Base-by-base conservation (phyloP, 2,113 vertebrate species). In the Motacilla alba region DNA sequence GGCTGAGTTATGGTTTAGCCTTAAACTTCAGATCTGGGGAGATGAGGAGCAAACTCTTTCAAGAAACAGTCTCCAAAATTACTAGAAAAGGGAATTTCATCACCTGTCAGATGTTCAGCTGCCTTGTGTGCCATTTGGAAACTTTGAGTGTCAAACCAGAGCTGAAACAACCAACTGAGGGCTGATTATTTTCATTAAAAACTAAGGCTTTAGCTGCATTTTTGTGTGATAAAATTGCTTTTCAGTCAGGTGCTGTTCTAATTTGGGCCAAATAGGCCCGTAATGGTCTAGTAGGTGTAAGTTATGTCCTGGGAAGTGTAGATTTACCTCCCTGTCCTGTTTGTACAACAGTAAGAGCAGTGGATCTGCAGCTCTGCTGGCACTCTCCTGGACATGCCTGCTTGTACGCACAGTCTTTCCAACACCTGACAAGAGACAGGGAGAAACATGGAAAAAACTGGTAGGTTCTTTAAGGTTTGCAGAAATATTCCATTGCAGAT, bases 361-460 rank as follows among this genome's bases (percentile, higher is more conserved):
- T 5, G 99, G 99, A 30, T 99, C 99, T 4, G 99, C 99, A 4
- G 98, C 99, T 55, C 97, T 98, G 64, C 95, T 99, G 87, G 99
- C 99, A 6, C 95, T 99, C 91, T 98, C 99, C 37, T 99, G 99
- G 99, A 99, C 99, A 31, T 99, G 98, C 95, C 97, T 99, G 31
- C 97, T 99, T 56, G 99, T 98, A 39, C 98, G 95, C 56, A 95
- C 95, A 15, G 99, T 98, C 87, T 99, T 99, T 96, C 97, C 98
- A 58, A 95, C 95, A 0, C 96, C 97, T 67, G 98, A 99, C 75
- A 99, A 98, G 94, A 98, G 98, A 95, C 98, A 98, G 69, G 99
- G 99, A 62, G 98, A 98, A 78, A 95, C 98, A 31, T 99, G 99
- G 99, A 99, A 98, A 95, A 99, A 99, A 97, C 97, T 99, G 98